Base-by-base conservation (phyloP, 2,113 vertebrate genomes). In the Cavia porcellus region DNA sequence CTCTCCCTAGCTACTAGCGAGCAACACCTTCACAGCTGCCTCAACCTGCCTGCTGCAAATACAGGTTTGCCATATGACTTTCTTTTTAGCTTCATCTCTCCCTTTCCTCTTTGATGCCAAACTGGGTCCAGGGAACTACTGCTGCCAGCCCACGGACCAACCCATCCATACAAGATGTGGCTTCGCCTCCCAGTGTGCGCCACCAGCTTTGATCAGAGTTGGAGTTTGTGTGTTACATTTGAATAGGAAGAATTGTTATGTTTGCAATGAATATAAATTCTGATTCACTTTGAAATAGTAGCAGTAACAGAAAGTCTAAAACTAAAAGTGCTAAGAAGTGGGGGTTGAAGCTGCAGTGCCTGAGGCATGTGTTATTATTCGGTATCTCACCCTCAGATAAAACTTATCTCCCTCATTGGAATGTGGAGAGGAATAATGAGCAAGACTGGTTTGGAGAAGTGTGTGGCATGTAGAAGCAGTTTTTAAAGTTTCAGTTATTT, bases 261-360 rank as follows among this genome's bases (percentile, higher is more conserved):
- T 95, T 89, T 90, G 82, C 45, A 70, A 68, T 94, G 62, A 84
- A 80, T 57, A 70, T 55, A 74, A 68, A 90, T 94, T 94, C 25
- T n/a, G 80, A 81, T 68, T 92, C 47, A 62, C 80, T 80, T 90
- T 97, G 89, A 90, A 88, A 86, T 30, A 92, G 80, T 50, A 88
- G 80, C 81, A 68, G 66, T 35, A 66, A 84, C 3, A 86, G 80
- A 20, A 89, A 30, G 15, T 91, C 52, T 93, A 32, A 92, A 91
- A 59, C 25, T 7, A 4, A 74, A 70, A 72, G 22, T 86, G 32
- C 81, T 90, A 62, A 77, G 42, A 83, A 88, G 50, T 59, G 24
- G 32, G 32, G 38, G 25, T 47, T 72, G 32, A 66, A 74, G 47
- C 45, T 59, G 24, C 25, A n/a, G 38, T 50, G 35, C 20, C 81